These are phyloP conservation scores for Eidolon helvum DNA, from an alignment of 2,113 vertebrate genomes.

Conservation along the genomic window DNA sequence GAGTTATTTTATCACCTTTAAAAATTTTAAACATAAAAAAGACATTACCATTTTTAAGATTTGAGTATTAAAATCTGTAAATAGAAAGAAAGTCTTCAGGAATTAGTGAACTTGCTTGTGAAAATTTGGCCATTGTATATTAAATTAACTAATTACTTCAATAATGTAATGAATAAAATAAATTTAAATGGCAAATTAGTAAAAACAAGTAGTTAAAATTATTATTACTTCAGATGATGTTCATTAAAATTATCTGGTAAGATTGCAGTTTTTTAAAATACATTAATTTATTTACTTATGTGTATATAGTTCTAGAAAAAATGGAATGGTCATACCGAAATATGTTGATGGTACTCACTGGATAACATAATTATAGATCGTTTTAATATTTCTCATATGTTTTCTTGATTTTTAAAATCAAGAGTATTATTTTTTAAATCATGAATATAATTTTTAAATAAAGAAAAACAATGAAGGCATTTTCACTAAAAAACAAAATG, in stretches of 20 bases:
- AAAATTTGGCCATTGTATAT: neutral
- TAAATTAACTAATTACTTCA: neutral
- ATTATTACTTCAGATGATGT: neutral
- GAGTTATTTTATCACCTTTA: conserved; percentile 15
- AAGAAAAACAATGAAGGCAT: neutral
- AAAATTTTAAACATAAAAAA: conserved; percentile 38
- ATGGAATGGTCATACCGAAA: neutral
- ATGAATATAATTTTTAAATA: neutral
- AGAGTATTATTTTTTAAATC: neutral
- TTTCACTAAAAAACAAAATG: neutral
- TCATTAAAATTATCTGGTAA: neutral
- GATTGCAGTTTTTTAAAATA: neutral
- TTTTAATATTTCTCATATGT: neutral
- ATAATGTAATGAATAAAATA: neutral
- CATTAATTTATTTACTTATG: neutral
- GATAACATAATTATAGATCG: neutral
- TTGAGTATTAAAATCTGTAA: neutral
- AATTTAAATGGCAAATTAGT: neutral
- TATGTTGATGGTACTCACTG: neutral
- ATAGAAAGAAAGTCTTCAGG: neutral
- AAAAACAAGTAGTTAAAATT: neutral
- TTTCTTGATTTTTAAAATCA: conserved; percentile 1
- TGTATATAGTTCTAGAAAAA: neutral
- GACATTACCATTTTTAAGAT: neutral
- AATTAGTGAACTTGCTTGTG: neutral